Evolutionary conservation across 2,797 vertebrate species (phyloP), one percentile per base, ranked within the genome.

Genomic region (Geotrypetes seraphini): DNA sequence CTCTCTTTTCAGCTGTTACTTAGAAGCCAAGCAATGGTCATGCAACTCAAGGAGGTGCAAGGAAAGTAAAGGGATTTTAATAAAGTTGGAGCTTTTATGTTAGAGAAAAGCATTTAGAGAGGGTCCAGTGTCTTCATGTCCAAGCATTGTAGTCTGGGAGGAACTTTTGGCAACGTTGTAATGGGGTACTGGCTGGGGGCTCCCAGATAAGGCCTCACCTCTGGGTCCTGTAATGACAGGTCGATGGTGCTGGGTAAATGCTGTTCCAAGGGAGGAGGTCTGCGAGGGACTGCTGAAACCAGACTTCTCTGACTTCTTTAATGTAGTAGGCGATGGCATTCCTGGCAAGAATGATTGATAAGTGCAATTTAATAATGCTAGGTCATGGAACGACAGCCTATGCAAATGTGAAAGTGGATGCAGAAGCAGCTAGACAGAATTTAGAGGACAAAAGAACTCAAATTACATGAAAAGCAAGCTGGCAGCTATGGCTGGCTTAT

Each of bases 251-350:
- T 94, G 91, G 78, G 91, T 92, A 82, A 92, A 92, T 59, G 89
- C 90, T 53, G 84, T 91, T 87, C 88, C 87, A 66, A 91, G 84
- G 78, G 89, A 94, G 63, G 90, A 86, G 81, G 82, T 90, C 75
- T 88, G 88, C 45, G 81, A 85, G 64, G 84, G 80, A 71, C 88
- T 85, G 85, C 86, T 91, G 89, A 92, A 94, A 84, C 89, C 87
- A 81, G 89, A 93, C 90, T 88, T 94, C 87, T 93, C 92, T 79
- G 91, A 92, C 87, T 88, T 93, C 90, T 90, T 95, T 81, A 92
- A 86, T 78, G 84, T 83, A 73, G 80, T 88, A 76, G 90, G 86
- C 68, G 90, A 90, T 66, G 88, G 84, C 87, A 89, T 88, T 78
- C 90, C 92, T 94, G 89, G 83, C 76, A 85, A 91, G 85, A 91